Conservation (phyloP, 2,113 vertebrate genomes). For the Myodes glareolus region DNA sequence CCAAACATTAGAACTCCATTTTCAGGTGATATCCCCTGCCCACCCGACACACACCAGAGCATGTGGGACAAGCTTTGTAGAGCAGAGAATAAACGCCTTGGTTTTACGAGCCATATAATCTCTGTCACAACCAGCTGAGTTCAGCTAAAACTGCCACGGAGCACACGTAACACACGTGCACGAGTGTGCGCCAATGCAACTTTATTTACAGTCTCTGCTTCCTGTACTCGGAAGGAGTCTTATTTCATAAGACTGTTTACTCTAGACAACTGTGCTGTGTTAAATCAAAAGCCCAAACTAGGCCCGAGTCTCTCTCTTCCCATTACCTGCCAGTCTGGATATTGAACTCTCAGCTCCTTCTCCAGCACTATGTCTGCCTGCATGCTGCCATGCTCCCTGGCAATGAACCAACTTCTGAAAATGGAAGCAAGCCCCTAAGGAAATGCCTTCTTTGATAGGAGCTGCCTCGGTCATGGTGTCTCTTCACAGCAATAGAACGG, state of each 20-base stretch:
- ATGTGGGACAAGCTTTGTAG: not conserved
- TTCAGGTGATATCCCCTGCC: not conserved
- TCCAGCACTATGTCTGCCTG: not conserved
- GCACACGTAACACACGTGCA: not conserved
- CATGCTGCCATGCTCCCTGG: not conserved
- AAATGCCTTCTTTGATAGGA: not conserved
- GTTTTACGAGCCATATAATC: not conserved
- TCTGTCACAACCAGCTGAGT: not conserved
- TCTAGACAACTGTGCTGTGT: not conserved
- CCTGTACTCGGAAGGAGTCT: not conserved
- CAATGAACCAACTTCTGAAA: not conserved
- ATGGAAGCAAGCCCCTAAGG: not conserved
- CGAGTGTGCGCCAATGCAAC: not conserved
- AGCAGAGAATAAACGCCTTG: not conserved
- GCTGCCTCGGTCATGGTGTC: not conserved
- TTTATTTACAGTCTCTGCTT: not conserved
- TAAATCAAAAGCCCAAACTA: not conserved
- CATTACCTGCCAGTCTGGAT: not conserved
- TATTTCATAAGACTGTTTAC: not conserved
- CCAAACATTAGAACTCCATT: not conserved
- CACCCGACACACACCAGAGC: not conserved
- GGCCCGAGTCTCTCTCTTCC: not conserved
- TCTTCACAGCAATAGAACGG: not conserved
- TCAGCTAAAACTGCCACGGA: not conserved
- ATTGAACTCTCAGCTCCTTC: not conserved